Evolutionary conservation across 92 coral and sea anemone genomes (phyloP).

Genomic region (Diadumene lineata): DNA sequence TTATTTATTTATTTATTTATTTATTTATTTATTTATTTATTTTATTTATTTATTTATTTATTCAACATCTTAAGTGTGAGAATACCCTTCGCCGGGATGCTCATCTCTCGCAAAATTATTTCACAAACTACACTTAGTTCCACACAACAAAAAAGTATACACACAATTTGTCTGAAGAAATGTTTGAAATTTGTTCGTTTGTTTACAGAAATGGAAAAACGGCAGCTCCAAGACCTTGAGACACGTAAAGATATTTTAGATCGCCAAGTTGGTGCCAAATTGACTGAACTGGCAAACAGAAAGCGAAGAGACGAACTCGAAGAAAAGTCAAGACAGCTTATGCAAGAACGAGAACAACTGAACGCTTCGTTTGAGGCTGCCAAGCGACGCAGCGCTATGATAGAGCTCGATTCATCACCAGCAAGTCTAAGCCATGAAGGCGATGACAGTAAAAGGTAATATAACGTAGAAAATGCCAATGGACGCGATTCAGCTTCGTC

Average conservation of each 20-base stretch:
- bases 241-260: constrained; percentile 60
- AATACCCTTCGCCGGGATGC: too few species aligned
- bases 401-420: constrained; percentile 54
- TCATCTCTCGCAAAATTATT: too few species aligned
- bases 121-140: too few species aligned
- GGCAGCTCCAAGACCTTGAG: constrained; percentile 73
- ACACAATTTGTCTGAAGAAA: too few species aligned
- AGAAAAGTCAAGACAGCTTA: constrained; percentile 70
- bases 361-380: constrained; percentile 82
- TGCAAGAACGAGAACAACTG: constrained; percentile 74
- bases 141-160: too few species aligned
- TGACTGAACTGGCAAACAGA: constrained; percentile 74
- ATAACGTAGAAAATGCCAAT: too few species aligned
- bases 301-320: constrained; percentile 82
- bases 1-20: too few species aligned
- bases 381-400: constrained; percentile 63
- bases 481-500: too few species aligned
- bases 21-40: too few species aligned
- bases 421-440: constrained; percentile 21
- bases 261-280: constrained; percentile 68
- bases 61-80: too few species aligned
- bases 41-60: too few species aligned
- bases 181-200: too few species aligned
- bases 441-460: constrained; percentile 22
- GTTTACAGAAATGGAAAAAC: constrained; percentile 71